Conservation (phyloP, 2,797 vertebrate genomes). For the Acestrorhynchus altus region DNA sequence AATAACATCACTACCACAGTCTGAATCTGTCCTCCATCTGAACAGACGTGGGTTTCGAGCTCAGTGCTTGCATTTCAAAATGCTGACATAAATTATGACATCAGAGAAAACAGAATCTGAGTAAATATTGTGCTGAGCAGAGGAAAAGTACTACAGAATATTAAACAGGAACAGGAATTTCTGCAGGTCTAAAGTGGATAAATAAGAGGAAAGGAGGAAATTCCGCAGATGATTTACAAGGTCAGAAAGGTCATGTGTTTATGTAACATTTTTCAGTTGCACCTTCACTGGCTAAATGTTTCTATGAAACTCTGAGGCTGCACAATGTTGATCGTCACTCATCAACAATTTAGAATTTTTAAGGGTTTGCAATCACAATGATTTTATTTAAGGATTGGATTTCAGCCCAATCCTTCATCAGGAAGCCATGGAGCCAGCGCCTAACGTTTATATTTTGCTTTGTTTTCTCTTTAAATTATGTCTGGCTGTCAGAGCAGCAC, state of each 20-base stretch:
- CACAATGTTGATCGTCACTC: not conserved
- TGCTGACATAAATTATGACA: not conserved
- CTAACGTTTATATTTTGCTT: not conserved
- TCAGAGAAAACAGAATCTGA: not conserved
- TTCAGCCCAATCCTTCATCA: not conserved
- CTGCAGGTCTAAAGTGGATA: not conserved
- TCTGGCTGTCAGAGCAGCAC: not conserved
- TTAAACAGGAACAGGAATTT: not conserved
- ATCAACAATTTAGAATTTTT: not conserved
- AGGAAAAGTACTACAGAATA: not conserved
- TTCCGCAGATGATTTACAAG: not conserved
- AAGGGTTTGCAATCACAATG: not conserved
- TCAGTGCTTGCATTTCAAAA: not conserved
- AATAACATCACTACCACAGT: not conserved
- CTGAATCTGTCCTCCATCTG: not conserved
- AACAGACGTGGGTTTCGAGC: not conserved
- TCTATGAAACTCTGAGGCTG: not conserved
- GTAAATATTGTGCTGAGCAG: not conserved
- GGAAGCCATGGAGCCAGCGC: not conserved
- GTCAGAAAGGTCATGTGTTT: constrained; percentile 5
- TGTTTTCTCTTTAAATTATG: not conserved
- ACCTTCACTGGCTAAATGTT: not conserved
- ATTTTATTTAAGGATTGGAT: not conserved
- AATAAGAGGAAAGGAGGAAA: not conserved
- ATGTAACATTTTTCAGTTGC: not conserved